Base-by-base conservation (phyloP, 2,113 vertebrate species). In the Delphinus delphis region DNA sequence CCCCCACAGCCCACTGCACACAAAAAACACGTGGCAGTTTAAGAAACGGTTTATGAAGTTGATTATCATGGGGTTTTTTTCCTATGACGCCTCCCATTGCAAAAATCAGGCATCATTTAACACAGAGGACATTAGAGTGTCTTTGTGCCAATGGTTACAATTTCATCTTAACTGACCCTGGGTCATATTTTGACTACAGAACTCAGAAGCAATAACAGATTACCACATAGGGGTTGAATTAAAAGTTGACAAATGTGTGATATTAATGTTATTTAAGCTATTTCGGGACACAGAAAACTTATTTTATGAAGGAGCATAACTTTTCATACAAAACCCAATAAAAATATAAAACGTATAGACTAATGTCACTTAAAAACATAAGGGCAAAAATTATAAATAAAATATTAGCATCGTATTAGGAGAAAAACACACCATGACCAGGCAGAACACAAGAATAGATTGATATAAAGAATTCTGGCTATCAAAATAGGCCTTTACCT, bases 321-420 rank as follows among this genome's bases (percentile, higher is more conserved):
- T 95, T 58, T 81, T 47, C 38, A 76, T 68, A 84, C 4, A 63
- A 80, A 76, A 50, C 76, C 2, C 17, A 63, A 18, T 20, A 50
- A 26, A 81, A 68, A 47, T 41, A 31, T 44, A 36, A 47, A 87
- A 84, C 28, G 5, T 55, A 55, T 70, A 89, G 73, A 41, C 33
- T 38, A 25, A 50, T 23, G 13, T 88, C 63, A 33, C 25, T 83
- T 92, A 68, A 90, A 96, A 97, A 82, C n/a, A 38, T 18, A 79
- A 77, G 31, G 50, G 31, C 44, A 33, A 71, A 67, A 83, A 36
- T 18, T 74, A 68, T 74, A 88, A 60, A 83, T 90, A 70, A 90
- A 91, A 55, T 55, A 88, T 67, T 71, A 85, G 13, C 31, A 70
- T 84, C 41, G n/a, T 50, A 41, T 73, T 88, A 65, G 82, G 68